These are phyloP conservation scores for Cherax destructor DNA, from an alignment of 1,140 invertebrate species.

Conservation along the genomic window DNA sequence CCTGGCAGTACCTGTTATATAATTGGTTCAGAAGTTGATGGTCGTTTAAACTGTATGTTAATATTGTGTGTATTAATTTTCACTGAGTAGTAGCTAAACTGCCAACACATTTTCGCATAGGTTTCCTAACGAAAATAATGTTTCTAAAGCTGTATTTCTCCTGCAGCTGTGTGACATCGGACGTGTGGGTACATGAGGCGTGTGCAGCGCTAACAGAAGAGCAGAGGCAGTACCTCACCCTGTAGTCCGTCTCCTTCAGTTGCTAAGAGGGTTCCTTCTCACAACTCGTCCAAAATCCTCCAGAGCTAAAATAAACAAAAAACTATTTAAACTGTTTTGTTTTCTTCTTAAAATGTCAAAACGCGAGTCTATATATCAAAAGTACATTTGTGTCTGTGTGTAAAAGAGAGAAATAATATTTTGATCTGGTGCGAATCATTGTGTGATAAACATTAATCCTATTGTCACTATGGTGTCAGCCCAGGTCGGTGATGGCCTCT, in stretches of 20 bases:
- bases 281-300: too few species aligned
- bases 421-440: not conserved
- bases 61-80: too few species aligned
- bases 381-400: not conserved
- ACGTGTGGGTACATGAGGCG: constrained; percentile 1
- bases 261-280: not conserved
- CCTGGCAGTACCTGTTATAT: too few species aligned
- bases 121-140: too few species aligned
- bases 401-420: not conserved
- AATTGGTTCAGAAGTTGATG: too few species aligned
- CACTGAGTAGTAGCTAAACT: too few species aligned
- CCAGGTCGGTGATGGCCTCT: constrained; percentile 13
- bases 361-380: not conserved
- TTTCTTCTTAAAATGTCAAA: not conserved
- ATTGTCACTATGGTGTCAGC: too few species aligned
- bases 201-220: not conserved
- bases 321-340: too few species aligned
- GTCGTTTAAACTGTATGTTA: too few species aligned
- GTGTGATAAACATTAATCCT: not conserved
- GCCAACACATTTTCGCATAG: too few species aligned
- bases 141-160: too few species aligned
- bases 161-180: constrained; percentile 28
- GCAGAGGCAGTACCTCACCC: not conserved
- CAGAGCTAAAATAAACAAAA: too few species aligned
- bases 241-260: constrained; percentile 6